A percentile compares a stretch with the other conserved stretches of the same genome.
phyloP scores from a whole-genome alignment of 2,113 vertebrate genomes.

The Acrocephalus kingi region DNA sequence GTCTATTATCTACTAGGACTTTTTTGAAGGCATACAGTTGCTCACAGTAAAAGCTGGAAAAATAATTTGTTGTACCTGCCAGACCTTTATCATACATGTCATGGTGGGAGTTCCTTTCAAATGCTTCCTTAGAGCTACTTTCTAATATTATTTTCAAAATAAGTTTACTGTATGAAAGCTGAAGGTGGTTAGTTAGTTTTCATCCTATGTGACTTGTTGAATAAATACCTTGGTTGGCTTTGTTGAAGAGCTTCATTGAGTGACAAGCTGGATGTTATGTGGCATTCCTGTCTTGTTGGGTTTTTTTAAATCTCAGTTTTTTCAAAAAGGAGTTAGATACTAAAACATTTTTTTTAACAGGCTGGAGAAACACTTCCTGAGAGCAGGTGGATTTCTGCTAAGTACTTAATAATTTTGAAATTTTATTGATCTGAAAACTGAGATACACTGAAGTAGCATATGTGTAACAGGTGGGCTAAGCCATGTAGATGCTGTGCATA shows the following conservation, averaged over 20 bases:
- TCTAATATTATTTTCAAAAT: neutral
- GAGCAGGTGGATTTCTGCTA: neutral
- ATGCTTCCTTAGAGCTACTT: neutral
- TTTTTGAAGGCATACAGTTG: neutral
- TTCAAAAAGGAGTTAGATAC: neutral
- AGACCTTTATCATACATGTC: neutral
- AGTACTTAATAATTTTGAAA: neutral
- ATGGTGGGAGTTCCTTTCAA: neutral
- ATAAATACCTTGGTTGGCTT: neutral
- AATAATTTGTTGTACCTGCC: neutral
- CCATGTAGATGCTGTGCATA: neutral
- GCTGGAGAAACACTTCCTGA: neutral
- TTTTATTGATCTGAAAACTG: neutral
- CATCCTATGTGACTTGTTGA: neutral
- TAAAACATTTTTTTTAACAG: neutral
- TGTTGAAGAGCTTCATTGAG: neutral
- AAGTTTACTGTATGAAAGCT: neutral
- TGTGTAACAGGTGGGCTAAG: conserved; percentile 53
- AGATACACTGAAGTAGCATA: neutral
- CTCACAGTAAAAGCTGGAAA: neutral
- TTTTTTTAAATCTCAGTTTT: neutral
- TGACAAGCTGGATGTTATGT: neutral
- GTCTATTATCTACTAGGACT: neutral
- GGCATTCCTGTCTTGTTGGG: neutral
- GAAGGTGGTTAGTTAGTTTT: neutral